Percentiles rank a stretch among this genome's conserved stretches.
Evolutionary conservation across 2,797 vertebrate species (phyloP).

Genomic region (Allobates femoralis): DNA sequence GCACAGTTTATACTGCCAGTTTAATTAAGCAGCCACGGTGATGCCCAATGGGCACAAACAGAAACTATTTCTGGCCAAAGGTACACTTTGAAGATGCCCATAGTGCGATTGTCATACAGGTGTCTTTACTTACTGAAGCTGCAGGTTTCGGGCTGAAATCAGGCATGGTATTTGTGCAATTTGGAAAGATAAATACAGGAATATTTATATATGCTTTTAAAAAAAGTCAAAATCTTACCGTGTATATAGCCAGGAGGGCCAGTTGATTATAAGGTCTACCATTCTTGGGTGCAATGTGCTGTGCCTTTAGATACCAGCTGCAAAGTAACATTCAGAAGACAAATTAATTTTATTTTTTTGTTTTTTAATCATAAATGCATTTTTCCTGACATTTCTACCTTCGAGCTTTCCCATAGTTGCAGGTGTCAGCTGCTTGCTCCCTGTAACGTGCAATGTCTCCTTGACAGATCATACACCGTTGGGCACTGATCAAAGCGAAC

Average conservation of each 20-base stretch:
- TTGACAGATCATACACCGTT: slow-evolving; percentile 96
- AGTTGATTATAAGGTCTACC: slow-evolving; percentile 97
- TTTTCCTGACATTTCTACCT: slow-evolving; percentile 80
- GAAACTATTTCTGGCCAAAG: too few species aligned
- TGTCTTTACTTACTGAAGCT: too few species aligned
- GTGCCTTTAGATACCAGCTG: slow-evolving; percentile 98
- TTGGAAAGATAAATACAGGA: too few species aligned
- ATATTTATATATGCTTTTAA: too few species aligned
- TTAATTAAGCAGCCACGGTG: too few species aligned
- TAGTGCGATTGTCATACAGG: too few species aligned
- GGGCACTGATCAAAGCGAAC: slow-evolving; percentile 95
- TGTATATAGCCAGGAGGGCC: slow-evolving; percentile 95
- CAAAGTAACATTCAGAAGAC: slow-evolving; percentile 26
- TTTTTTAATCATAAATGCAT: not conserved
- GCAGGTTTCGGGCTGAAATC: too few species aligned
- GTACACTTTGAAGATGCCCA: too few species aligned
- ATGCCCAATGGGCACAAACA: too few species aligned
- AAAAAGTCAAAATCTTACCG: slow-evolving; percentile 77
- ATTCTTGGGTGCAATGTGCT: slow-evolving; percentile 99
- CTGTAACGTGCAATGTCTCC: slow-evolving; percentile 96
- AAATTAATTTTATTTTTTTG: not conserved
- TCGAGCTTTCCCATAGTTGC: slow-evolving; percentile 97
- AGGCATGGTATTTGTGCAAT: too few species aligned
- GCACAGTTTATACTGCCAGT: too few species aligned
- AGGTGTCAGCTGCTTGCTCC: slow-evolving; percentile 92